Conservation (phyloP, 2,797 vertebrate genomes). For the Danionella dracula region DNA sequence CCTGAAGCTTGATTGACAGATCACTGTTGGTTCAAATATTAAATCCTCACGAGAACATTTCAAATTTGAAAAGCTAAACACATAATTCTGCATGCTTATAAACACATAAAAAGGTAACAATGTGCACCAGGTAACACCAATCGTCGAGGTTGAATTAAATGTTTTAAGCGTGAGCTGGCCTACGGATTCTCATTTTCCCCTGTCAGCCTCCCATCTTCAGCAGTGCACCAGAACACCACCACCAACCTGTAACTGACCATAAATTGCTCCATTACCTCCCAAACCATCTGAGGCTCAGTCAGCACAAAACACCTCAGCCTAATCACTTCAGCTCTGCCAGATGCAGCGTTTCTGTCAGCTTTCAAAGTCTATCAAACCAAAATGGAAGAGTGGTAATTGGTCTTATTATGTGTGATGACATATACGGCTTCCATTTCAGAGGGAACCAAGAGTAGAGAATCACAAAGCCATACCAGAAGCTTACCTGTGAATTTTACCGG, state of each 20-base stretch:
- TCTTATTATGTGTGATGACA: conserved; percentile 37
- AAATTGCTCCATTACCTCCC: conserved; percentile 17
- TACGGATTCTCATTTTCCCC: not conserved
- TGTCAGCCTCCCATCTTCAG: not conserved
- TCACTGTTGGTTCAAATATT: too few relatives aligned
- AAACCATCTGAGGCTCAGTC: conserved; percentile 4
- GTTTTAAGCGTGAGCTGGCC: not conserved
- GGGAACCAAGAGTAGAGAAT: not conserved
- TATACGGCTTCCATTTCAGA: conserved; percentile 5
- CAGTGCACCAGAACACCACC: not conserved
- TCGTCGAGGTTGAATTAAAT: not conserved
- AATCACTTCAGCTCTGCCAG: conserved; percentile 29
- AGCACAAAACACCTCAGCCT: conserved; percentile 30
- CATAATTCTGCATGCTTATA: too few relatives aligned
- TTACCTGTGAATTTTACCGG: not conserved
- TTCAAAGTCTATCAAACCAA: conserved; percentile 19
- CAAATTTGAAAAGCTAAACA: too few relatives aligned
- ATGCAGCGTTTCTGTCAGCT: conserved; percentile 18
- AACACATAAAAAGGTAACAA: too few relatives aligned
- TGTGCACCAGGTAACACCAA: not conserved
- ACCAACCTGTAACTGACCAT: conserved; percentile 16
- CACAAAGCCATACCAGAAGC: not conserved
- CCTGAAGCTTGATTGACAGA: too few relatives aligned
- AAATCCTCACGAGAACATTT: too few relatives aligned
- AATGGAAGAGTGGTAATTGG: conserved; percentile 33